Percentiles rank a stretch among this genome's conserved stretches.
Evolutionary conservation across 2,113 vertebrate species (phyloP).

Genomic region (Psilopogon haemacephalus): DNA sequence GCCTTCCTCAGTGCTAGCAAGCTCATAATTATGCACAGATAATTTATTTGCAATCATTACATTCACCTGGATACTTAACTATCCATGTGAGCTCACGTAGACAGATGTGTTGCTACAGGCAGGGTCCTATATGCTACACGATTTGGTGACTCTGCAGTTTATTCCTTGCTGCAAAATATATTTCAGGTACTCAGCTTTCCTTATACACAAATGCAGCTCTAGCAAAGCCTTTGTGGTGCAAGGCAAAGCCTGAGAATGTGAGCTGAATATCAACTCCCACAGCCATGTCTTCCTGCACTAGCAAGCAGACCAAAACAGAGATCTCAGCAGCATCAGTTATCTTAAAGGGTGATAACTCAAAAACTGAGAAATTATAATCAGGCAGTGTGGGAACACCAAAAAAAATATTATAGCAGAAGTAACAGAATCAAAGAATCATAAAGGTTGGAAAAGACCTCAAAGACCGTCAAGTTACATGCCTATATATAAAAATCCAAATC

Average conservation of each 20-base stretch:
- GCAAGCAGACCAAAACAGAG: not conserved
- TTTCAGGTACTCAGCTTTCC: not conserved
- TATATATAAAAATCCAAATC: not conserved
- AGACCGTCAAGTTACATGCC: too few species aligned
- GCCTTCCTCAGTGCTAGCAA: not conserved
- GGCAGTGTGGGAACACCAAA: not conserved
- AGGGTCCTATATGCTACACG: not conserved
- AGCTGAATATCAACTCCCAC: not conserved
- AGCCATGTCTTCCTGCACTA: not conserved
- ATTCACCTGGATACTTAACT: not conserved
- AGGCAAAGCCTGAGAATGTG: not conserved
- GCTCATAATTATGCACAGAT: not conserved
- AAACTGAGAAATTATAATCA: not conserved
- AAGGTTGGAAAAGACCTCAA: too few species aligned
- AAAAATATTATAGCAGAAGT: not conserved
- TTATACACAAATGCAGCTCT: not conserved
- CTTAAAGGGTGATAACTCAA: not conserved
- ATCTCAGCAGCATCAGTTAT: not conserved
- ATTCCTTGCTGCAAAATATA: not conserved
- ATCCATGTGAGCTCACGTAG: not conserved
- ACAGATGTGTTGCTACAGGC: not conserved
- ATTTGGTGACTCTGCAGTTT: constrained; percentile 38
- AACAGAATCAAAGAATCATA: not conserved
- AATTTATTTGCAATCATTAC: not conserved
- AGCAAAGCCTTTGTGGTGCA: not conserved